Percentiles rank a stretch among this genome's conserved stretches.
Evolutionary conservation across 1,140 invertebrate genomes (phyloP).

Genomic region (Cherax quadricarinatus): DNA sequence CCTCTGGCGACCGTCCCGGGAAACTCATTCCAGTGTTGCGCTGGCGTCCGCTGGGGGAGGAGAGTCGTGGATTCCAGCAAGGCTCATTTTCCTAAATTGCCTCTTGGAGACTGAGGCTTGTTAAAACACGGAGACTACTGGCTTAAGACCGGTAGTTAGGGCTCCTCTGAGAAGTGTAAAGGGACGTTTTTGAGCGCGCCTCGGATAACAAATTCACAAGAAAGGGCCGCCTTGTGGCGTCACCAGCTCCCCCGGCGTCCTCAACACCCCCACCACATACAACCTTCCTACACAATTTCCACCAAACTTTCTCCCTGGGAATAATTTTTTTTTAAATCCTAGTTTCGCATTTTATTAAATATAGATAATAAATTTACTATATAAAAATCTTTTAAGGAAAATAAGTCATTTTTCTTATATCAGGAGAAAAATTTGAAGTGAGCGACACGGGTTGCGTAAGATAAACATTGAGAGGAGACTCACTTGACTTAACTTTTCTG

Average conservation of each 20-base stretch:
- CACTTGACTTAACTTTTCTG: no score
- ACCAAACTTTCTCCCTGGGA: no score
- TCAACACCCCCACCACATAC: background rate
- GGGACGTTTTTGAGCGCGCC: constrained; percentile 28
- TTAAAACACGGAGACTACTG: constrained; percentile 51
- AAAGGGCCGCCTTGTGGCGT: constrained; percentile 5
- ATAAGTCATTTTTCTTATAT: no score
- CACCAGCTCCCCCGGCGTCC: background rate
- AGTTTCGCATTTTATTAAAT: no score
- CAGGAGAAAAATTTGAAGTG: no score
- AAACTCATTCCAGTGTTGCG: constrained; percentile 20
- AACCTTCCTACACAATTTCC: no score
- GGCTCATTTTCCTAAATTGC: constrained; percentile 53
- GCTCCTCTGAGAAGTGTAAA: constrained; percentile 42
- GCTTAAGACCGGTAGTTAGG: constrained; percentile 46
- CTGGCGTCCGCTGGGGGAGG: background rate
- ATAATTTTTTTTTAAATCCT: no score
- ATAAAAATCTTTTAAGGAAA: no score
- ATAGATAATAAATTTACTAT: no score
- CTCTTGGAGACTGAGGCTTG: constrained; percentile 51
- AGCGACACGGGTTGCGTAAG: no score
- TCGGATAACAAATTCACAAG: constrained; percentile 26
- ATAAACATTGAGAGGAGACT: no score
- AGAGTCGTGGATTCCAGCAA: constrained; percentile 24
- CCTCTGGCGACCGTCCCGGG: constrained; percentile 22